Percentiles rank a stretch among this genome's conserved stretches.
Evolutionary conservation across 2,113 vertebrate species (phyloP).

Genomic region (Callipepla californica): DNA sequence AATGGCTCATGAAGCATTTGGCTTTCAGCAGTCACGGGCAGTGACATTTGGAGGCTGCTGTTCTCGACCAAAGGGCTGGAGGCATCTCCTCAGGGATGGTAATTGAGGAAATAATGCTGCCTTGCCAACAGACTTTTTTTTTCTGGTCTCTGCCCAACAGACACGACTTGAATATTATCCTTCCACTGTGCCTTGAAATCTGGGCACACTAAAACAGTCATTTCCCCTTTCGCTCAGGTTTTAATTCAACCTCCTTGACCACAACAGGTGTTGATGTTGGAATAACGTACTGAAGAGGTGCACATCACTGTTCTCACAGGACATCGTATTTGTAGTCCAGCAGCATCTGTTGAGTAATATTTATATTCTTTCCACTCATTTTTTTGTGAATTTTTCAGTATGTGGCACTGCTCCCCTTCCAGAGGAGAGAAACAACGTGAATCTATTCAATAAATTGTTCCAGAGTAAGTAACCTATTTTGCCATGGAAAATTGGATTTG

Average conservation of each 20-base stretch:
- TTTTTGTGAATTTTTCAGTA: not conserved
- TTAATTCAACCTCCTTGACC: constrained; percentile 27
- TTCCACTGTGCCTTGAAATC: not conserved
- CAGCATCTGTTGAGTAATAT: not conserved
- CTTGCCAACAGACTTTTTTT: not conserved
- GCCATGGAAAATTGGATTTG: not conserved
- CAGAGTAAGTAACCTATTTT: not conserved
- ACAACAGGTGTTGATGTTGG: constrained; percentile 44
- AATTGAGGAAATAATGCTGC: not conserved
- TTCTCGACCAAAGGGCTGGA: not conserved
- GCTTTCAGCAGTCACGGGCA: not conserved
- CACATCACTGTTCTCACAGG: not conserved
- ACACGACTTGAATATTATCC: not conserved
- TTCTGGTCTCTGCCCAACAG: not conserved
- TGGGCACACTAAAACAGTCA: not conserved
- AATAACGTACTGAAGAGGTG: not conserved
- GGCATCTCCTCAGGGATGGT: not conserved
- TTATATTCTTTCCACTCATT: not conserved
- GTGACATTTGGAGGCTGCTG: constrained; percentile 7
- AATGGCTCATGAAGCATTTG: not conserved
- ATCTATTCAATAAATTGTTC: not conserved
- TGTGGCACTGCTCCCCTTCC: not conserved
- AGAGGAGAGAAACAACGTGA: accelerated
- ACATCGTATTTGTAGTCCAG: not conserved
- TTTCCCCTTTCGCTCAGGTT: not conserved